Conservation (phyloP, 2,797 vertebrate genomes). For the Enteromius unitaeniatus region DNA sequence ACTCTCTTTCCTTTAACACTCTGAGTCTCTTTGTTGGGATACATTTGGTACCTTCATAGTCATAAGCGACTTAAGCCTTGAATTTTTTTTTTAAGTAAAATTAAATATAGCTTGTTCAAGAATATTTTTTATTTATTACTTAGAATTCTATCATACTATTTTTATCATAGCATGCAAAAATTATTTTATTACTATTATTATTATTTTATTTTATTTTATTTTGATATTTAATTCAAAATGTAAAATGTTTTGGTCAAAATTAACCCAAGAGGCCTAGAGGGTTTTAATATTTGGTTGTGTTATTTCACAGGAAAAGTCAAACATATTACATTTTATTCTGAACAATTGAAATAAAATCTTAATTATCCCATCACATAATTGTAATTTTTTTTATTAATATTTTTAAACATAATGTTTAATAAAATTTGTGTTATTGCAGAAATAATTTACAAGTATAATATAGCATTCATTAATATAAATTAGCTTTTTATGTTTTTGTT, state of each 20-base stretch:
- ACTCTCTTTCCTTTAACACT: background rate
- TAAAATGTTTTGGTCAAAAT: background rate
- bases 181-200: background rate
- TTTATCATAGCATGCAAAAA: background rate
- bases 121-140: background rate
- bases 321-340: background rate
- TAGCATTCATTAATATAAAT: background rate
- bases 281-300: background rate
- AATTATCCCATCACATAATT: background rate
- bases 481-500: background rate
- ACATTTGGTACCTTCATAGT: background rate
- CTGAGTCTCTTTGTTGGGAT: background rate
- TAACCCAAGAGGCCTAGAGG: background rate
- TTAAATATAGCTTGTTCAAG: background rate
- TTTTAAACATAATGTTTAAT: background rate
- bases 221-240: background rate
- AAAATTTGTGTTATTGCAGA: background rate
- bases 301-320: background rate
- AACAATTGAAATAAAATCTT: background rate
- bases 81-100: background rate
- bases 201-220: background rate
- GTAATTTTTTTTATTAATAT: background rate
- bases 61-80: background rate
- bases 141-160: background rate
- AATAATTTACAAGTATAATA: background rate